phyloP scores from a whole-genome alignment of 1,140 invertebrate species.

The Leguminivora glycinivorella region DNA sequence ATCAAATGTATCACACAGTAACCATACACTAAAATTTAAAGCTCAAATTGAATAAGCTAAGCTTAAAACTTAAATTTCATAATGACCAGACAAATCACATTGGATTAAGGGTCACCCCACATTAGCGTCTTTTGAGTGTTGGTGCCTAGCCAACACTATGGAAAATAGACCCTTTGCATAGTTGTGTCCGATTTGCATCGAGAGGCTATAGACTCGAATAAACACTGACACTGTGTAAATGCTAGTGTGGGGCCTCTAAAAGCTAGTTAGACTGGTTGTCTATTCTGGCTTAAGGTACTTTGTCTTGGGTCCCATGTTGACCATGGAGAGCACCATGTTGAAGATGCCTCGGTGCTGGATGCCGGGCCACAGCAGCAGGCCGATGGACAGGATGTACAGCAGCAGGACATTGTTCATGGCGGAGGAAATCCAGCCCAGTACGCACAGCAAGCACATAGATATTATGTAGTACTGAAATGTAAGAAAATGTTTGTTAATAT shows the following conservation, averaged over 20 bases:
- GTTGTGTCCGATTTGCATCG: too few species aligned
- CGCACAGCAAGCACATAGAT: conserved; percentile 81
- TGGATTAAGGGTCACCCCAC: too few species aligned
- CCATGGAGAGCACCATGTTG: conserved; percentile 54
- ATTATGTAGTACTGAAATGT: conserved; percentile 87
- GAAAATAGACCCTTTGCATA: too few species aligned
- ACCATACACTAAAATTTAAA: conserved; percentile 55
- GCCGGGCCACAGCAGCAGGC: conserved; percentile 80
- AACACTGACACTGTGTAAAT: too few species aligned
- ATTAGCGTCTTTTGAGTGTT: too few species aligned
- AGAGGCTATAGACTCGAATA: too few species aligned
- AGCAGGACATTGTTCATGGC: conserved; percentile 90
- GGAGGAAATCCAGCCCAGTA: conserved; percentile 89
- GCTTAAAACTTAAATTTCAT: conserved; percentile 65
- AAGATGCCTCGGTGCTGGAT: conserved; percentile 59
- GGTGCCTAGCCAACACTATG: too few species aligned
- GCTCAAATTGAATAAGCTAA: conserved; percentile 62
- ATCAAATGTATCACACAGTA: conserved; percentile 38
- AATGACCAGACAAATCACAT: conserved; percentile 69
- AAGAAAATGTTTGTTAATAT: conserved; percentile 36
- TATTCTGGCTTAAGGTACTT: conserved; percentile 54
- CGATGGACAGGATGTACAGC: conserved; percentile 83
- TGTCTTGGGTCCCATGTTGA: conserved; percentile 57
- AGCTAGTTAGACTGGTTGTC: conserved; percentile 35
- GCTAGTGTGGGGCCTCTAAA: too few species aligned